These are phyloP conservation scores for Apoda limacodes DNA, from an alignment of 2,888 invertebrate genomes.

Conservation along the genomic window DNA sequence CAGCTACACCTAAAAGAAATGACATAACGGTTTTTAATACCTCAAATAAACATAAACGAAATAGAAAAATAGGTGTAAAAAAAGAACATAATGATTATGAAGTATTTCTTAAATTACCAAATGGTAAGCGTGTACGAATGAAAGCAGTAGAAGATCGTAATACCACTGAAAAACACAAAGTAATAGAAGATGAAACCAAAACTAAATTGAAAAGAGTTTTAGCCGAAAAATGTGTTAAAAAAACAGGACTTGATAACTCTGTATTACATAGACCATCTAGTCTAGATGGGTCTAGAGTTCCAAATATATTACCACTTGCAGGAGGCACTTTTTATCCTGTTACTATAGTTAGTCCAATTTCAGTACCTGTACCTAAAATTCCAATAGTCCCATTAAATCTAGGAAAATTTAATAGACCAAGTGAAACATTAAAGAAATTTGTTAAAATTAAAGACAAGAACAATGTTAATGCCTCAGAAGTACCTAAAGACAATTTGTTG, in stretches of 20 bases:
- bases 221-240: constrained; percentile 33
- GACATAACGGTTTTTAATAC: constrained; percentile 9
- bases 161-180: constrained; percentile 1
- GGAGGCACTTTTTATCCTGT: constrained; percentile 45
- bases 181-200: constrained; percentile 28
- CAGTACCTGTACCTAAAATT: constrained; percentile 27
- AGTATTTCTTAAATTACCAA: constrained; percentile 50
- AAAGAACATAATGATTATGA: constrained; percentile 36
- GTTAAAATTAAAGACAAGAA: constrained; percentile 28
- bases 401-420: constrained; percentile 16
- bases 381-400: constrained; percentile 33
- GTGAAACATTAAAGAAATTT: constrained; percentile 24
- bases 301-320: constrained; percentile 27
- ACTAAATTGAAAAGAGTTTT: constrained; percentile 41
- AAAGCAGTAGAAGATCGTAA: constrained; percentile 29
- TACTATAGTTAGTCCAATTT: constrained; percentile 26
- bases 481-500: constrained; percentile 14
- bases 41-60: constrained; percentile 18
- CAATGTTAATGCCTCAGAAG: constrained; percentile 9
- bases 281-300: constrained; percentile 20
- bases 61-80: constrained; percentile 15
- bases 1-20: constrained; percentile 10
- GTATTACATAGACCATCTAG: constrained; percentile 15
- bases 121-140: constrained; percentile 46
- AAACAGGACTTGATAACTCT: constrained; percentile 8